Conservation (phyloP, 2,888 invertebrate species). For the Dryobota labecula region DNA sequence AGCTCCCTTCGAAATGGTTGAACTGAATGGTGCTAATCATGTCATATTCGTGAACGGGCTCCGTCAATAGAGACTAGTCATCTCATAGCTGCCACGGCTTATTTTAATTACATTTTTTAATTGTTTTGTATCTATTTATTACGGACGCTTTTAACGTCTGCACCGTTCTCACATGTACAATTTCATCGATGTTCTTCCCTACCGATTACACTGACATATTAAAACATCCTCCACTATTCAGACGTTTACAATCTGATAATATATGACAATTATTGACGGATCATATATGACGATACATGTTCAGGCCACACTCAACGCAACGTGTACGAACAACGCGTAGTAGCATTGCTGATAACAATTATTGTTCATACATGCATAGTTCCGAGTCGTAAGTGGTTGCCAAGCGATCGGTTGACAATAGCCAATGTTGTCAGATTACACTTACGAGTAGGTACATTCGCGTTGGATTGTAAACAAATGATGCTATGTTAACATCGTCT, state of each 20-base stretch:
- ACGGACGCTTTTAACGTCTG: too few relatives aligned
- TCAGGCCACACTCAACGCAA: neutral
- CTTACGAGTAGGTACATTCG: constrained; percentile 7
- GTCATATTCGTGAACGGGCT: too few relatives aligned
- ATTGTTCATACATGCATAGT: neutral
- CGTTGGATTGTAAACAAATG: constrained; percentile 27
- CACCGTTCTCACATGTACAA: too few relatives aligned
- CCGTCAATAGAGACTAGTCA: too few relatives aligned
- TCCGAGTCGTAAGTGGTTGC: constrained; percentile 25
- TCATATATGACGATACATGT: neutral
- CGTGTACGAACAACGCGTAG: neutral
- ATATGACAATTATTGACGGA: constrained; percentile 13
- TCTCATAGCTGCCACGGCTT: too few relatives aligned
- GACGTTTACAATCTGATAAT: constrained; percentile 5
- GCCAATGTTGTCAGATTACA: constrained; percentile 27
- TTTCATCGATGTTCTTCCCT: neutral
- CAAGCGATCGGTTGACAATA: constrained; percentile 29
- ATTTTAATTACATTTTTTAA: too few relatives aligned
- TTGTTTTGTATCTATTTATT: too few relatives aligned
- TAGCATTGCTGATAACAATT: constrained; percentile 22
- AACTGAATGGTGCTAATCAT: too few relatives aligned
- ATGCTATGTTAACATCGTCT: neutral
- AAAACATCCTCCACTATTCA: constrained; percentile 7
- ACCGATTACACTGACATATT: neutral
- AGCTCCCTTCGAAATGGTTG: too few relatives aligned